Evolutionary conservation across 2,797 vertebrate species (phyloP), one percentile per base, ranked within the genome.

Genomic region (Vireo griseus): DNA sequence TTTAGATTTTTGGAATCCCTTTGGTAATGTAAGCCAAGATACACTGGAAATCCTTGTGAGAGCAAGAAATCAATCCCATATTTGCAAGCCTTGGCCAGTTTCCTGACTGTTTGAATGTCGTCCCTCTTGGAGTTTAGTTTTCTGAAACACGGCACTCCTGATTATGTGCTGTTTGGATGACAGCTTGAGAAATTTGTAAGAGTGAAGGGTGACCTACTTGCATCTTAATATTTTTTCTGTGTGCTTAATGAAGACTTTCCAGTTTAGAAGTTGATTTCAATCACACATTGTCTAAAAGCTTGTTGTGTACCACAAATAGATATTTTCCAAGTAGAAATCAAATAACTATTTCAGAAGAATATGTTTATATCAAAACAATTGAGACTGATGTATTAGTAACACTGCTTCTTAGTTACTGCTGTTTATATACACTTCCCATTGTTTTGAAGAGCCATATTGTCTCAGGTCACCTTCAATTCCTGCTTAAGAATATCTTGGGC

Each of bases 1-100:
- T 88, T 79, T 42, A 57, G 20, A 28, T 81, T 84, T 90, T 82
- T 92, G 9, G 26, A 92, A 80, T 92, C 52, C 31, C 28, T 91
- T 85, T 86, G 50, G 57, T 89, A 61, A 40, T 4, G 3, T 74
- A 71, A 91, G 89, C 54, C 65, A 93, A 86, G 59, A 77, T 74
- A 80, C 25, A 26, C 65, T 94, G 75, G 74, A 93, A 95, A 85
- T 11, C 62, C 59, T 94, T 85, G 47, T 1, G 20, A 94, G 63
- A 85, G 71, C 37, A 74, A 79, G 89, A 96, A 94, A 92, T 92
- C 84, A 91, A 92, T 85, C 59, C 84, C 77, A 67, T 86, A 75
- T 88, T 95, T 89, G 59, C 52, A 85, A 91, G 42, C 63, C 11
- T 76, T 96, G 89, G 86, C 74, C 52, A 45, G 55, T 66, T 91